These are phyloP conservation scores for Perdita meconis DNA, from an alignment of 2,888 invertebrate genomes.

Conservation along the genomic window DNA sequence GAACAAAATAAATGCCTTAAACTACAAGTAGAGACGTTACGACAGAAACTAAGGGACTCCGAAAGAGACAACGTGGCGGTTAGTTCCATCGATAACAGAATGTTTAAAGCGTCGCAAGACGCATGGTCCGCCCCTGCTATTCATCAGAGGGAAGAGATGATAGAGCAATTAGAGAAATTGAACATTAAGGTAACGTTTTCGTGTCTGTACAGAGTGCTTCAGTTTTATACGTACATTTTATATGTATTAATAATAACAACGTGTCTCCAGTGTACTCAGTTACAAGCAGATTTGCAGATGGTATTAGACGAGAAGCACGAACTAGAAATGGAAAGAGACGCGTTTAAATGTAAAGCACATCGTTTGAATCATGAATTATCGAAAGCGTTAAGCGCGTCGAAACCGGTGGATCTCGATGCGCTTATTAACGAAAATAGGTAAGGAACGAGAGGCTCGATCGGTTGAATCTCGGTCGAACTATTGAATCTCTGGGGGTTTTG, in stretches of 20 bases:
- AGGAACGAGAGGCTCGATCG: neutral
- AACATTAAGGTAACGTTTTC: constrained; percentile 86
- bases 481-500: too few relatives aligned
- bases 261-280: constrained; percentile 87
- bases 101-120: constrained; percentile 72
- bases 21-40: constrained; percentile 89
- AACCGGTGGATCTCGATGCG: constrained; percentile 91
- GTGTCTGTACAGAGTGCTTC: neutral
- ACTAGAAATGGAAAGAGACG: constrained; percentile 91
- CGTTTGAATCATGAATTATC: constrained; percentile 92
- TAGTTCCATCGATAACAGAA: constrained; percentile 84
- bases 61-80: constrained; percentile 89
- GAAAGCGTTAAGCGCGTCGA: constrained; percentile 86
- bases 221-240: neutral
- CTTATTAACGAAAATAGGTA: constrained; percentile 92
- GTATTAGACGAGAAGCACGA: constrained; percentile 95
- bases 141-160: constrained; percentile 88
- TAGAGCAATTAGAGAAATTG: constrained; percentile 88
- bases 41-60: constrained; percentile 89
- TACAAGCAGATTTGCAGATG: constrained; percentile 91
- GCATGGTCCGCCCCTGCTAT: constrained; percentile 82
- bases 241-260: constrained; percentile 9
- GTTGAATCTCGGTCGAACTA: too few relatives aligned
- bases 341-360: constrained; percentile 93
- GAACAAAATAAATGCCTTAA: constrained; percentile 86